A percentile compares a stretch with the other conserved stretches of the same genome.
Evolutionary conservation across 2,888 invertebrate species (phyloP).

Genomic region (Platynereis dumerilii): DNA sequence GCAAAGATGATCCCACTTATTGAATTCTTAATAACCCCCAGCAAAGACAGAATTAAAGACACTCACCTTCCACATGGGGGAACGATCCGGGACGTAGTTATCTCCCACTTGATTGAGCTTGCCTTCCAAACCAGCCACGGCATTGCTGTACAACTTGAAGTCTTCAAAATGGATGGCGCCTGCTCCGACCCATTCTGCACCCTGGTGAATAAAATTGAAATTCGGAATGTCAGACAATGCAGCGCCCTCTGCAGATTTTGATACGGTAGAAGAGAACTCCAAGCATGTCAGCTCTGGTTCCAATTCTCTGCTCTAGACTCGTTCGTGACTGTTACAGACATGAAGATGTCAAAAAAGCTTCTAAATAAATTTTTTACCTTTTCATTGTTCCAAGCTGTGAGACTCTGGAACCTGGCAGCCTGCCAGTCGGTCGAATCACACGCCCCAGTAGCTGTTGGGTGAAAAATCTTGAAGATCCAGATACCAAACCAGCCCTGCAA

Average conservation of each 20-base stretch:
- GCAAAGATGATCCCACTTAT: too few relatives aligned
- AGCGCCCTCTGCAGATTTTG: background rate
- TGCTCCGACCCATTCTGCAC: conserved; percentile 41
- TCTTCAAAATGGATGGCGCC: conserved; percentile 39
- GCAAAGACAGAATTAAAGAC: too few relatives aligned
- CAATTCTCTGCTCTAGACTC: too few relatives aligned
- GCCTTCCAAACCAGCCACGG: conserved; percentile 37
- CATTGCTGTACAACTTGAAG: conserved; percentile 36
- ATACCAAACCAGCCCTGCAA: conserved; percentile 44
- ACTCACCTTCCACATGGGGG: conserved; percentile 7
- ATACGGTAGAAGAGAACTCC: too few relatives aligned
- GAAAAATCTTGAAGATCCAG: conserved; percentile 41
- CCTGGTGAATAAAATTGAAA: conserved; percentile 23
- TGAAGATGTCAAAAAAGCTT: too few relatives aligned
- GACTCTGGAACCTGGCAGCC: conserved; percentile 36
- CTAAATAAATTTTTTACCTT: conserved; percentile 33
- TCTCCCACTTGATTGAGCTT: conserved; percentile 20
- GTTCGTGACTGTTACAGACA: too few relatives aligned
- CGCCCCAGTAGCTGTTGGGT: conserved; percentile 33
- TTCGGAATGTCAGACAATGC: background rate
- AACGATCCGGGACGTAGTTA: background rate
- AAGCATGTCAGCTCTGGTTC: too few relatives aligned
- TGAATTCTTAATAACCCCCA: too few relatives aligned
- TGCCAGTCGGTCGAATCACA: conserved; percentile 20
- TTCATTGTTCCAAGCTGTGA: conserved; percentile 43